Percentiles rank a stretch among this genome's conserved stretches.
Evolutionary conservation across 2,888 invertebrate species (phyloP).

Genomic region (Pharmacophagus antenor): DNA sequence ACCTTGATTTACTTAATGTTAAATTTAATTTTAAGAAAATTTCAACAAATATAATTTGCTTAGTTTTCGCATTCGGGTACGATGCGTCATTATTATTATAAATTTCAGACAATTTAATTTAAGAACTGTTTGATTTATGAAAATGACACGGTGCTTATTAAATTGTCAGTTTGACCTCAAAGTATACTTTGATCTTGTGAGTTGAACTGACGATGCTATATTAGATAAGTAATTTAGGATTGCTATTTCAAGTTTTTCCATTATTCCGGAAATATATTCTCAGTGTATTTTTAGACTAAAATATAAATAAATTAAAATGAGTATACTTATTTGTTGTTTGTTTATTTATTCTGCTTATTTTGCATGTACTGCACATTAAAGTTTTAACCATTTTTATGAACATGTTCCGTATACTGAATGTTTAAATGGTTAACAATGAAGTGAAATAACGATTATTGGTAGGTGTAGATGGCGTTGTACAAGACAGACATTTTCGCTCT

Average conservation of each 20-base stretch:
- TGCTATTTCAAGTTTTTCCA: constrained; percentile 3
- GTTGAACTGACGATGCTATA: constrained; percentile 69
- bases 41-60: background rate
- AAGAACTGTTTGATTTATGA: background rate
- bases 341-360: background rate
- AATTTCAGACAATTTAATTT: background rate
- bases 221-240: constrained; percentile 7
- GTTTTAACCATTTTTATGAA: no score
- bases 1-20: background rate
- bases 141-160: constrained; percentile 22
- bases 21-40: background rate
- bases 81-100: background rate
- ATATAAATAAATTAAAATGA: background rate
- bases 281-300: background rate
- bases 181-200: constrained; percentile 46
- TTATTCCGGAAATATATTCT: background rate
- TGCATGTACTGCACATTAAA: no score
- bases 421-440: no score
- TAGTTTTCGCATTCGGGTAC: background rate
- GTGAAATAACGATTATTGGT: no score
- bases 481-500: no score
- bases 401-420: no score
- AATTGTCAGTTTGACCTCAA: constrained; percentile 72
- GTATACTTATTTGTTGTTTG: background rate
- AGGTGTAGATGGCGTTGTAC: no score